Evolutionary conservation across 2,797 vertebrate genomes (phyloP), one percentile per base, ranked within the genome.

Genomic region (Leptatherina wallacei): DNA sequence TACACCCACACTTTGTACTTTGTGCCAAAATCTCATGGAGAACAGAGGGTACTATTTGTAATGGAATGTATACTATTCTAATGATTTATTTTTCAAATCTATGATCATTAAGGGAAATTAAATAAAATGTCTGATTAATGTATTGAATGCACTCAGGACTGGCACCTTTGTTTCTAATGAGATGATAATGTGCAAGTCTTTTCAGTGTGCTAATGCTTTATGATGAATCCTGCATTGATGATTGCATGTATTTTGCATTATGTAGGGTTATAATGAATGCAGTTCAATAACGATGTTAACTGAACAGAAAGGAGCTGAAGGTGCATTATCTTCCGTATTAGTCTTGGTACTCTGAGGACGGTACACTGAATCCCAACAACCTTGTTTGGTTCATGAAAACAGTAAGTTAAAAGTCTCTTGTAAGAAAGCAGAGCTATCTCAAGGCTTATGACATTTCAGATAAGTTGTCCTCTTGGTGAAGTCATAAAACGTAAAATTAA

Each of bases 1-100:
- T 79, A 77, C 82, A 54, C 84, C 82, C 83, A 91, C 85, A 73
- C 78, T 75, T 77, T 87, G 78, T 83, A 62, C 35, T 75, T 65
- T 65, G 76, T 90, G 87, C 83, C 89, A 91, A 92, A 89, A 72
- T 71, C 70, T 78, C 61, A 61, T 51, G 47, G 57, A 83, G 73
- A 74, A 73, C 4, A 36, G 63, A 71, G 32, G 62, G 71, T 35
- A 59, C 32, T 2, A 22, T 74, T 83, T 75, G 71, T 24, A 64
- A 47, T 71, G 67, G 71, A 79, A 66, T 30, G 65, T 75, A n/a
- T 29, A 20, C 58, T 75, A 42, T 75, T 78, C 65, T 73, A 24
- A 77, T 76, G 73, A 64, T 67, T 74, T 30, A 51, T 73, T 70
- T 80, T 80, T 49, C 51, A 82, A 81, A 61, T 70, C 49, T 78